A percentile compares a stretch with the other conserved stretches of the same genome.
phyloP scores from a whole-genome alignment of 2,797 vertebrate species.

The Pagetopsis macropterus region DNA sequence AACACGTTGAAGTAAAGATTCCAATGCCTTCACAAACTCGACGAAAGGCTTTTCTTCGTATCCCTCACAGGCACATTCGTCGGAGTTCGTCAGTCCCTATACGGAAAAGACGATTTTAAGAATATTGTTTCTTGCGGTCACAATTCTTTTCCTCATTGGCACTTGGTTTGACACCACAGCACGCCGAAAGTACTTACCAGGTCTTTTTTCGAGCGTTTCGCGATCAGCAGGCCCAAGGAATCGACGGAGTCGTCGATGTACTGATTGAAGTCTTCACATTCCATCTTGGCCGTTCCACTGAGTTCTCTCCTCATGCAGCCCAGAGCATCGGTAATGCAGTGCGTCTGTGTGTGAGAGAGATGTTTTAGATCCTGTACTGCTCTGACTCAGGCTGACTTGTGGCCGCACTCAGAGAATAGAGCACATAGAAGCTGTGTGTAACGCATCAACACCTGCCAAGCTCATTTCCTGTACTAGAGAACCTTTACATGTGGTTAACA shows the following conservation, averaged over 20 bases:
- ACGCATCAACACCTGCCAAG: slow-evolving; percentile 56
- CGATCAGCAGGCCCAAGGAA: accelerated
- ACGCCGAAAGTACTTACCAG: slow-evolving; percentile 50
- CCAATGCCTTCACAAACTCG: accelerated
- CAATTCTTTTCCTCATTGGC: background rate
- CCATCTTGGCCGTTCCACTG: accelerated
- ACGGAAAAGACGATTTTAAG: background rate
- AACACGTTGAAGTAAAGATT: accelerated
- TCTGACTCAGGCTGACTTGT: slow-evolving; percentile 36
- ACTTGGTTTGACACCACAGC: background rate
- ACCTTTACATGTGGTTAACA: slow-evolving; percentile 71
- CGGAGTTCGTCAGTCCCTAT: slow-evolving; percentile 16
- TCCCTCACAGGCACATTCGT: slow-evolving; percentile 20
- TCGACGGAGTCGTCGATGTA: accelerated
- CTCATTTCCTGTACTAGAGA: slow-evolving; percentile 75
- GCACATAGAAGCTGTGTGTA: slow-evolving; percentile 36
- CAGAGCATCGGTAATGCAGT: slow-evolving; percentile 40
- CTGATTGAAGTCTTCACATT: accelerated
- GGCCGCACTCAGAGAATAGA: slow-evolving; percentile 38
- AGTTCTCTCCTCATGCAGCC: slow-evolving; percentile 33
- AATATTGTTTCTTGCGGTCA: background rate
- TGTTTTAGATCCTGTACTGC: slow-evolving; percentile 23
- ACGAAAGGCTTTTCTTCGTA: accelerated
- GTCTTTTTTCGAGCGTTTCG: accelerated
- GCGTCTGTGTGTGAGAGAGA: slow-evolving; percentile 17